phyloP scores from a whole-genome alignment of 1,140 invertebrate species.

The Tachypleus tridentatus region DNA sequence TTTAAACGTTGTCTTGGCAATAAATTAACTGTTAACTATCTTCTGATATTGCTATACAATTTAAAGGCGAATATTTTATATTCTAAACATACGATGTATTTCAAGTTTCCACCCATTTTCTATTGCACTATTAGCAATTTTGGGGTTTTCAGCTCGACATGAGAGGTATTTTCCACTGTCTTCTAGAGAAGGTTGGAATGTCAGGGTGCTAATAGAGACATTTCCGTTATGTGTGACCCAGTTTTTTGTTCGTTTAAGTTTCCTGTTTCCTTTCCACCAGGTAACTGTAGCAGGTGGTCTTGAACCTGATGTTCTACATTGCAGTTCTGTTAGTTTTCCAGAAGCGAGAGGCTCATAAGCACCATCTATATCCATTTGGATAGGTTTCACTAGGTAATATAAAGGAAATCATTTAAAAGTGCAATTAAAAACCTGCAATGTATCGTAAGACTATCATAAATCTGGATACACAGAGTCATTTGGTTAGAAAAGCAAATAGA shows the following conservation, averaged over 20 bases:
- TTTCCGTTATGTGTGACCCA: conserved; percentile 43
- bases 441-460: too few relatives aligned
- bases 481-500: too few relatives aligned
- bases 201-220: conserved; percentile 68
- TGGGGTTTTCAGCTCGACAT: conserved; percentile 68
- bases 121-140: conserved; percentile 43
- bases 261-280: conserved; percentile 51
- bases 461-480: too few relatives aligned
- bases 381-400: conserved; percentile 55
- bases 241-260: background rate
- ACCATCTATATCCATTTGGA: conserved; percentile 45
- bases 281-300: conserved; percentile 68
- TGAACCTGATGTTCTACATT: conserved; percentile 74
- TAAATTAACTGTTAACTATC: too few relatives aligned
- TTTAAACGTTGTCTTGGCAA: too few relatives aligned
- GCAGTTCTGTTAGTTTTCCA: conserved; percentile 57
- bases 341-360: conserved; percentile 51
- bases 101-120: conserved; percentile 71
- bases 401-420: too few relatives aligned
- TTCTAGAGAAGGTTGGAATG: conserved; percentile 56
- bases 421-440: too few relatives aligned
- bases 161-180: conserved; percentile 67
- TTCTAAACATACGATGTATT: conserved; percentile 60
- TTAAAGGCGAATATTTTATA: too few relatives aligned
- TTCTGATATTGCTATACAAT: too few relatives aligned